Conservation (phyloP, 2,113 vertebrate species). For the Accipiter cooperii region DNA sequence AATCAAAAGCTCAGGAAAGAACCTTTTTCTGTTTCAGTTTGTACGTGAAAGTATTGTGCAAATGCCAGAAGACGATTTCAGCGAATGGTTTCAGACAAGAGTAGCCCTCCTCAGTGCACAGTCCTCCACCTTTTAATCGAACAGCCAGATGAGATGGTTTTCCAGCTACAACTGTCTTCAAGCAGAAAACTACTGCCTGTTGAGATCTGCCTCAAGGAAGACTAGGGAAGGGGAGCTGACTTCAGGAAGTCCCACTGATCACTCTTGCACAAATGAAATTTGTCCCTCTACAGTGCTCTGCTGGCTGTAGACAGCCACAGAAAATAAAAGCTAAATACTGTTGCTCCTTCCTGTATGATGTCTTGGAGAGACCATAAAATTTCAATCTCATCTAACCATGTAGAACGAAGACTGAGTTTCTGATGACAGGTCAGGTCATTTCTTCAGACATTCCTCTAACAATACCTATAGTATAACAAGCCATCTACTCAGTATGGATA, state of each 20-base stretch:
- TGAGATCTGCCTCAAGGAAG: not conserved
- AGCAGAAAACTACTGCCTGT: not conserved
- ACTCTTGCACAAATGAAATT: not conserved
- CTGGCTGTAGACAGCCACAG: not conserved
- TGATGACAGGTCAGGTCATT: not conserved
- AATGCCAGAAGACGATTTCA: conserved; percentile 71
- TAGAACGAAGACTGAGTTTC: not conserved
- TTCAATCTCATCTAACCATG: not conserved
- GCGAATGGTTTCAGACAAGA: conserved; percentile 63
- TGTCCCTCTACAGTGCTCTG: not conserved
- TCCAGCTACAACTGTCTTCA: not conserved
- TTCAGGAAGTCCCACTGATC: not conserved
- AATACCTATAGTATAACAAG: not conserved
- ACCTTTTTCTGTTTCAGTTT: conserved; percentile 62
- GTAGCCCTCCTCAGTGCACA: not conserved
- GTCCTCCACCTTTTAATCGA: not conserved
- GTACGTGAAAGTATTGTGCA: conserved; percentile 71
- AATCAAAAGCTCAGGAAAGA: not conserved
- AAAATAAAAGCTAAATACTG: not conserved
- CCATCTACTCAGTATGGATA: not conserved
- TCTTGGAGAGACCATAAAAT: not conserved
- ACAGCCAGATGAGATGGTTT: not conserved
- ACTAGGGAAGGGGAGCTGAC: not conserved
- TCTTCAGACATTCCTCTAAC: not conserved
- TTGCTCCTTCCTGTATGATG: not conserved